Base-by-base conservation (phyloP, 2,888 invertebrate genomes). In the Cryptus viduatorius region DNA sequence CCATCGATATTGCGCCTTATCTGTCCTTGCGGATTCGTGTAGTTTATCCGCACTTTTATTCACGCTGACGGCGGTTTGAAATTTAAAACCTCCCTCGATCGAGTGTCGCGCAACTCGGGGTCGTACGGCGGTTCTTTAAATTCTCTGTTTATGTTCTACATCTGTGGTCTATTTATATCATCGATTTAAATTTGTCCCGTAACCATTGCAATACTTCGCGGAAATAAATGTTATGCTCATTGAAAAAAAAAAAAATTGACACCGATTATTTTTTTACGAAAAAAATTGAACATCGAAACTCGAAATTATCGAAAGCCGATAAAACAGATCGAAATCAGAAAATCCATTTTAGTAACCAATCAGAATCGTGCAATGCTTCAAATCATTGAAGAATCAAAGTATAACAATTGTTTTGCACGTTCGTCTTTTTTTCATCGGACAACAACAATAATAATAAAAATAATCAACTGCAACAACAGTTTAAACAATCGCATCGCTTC, bases 41-140 rank as follows among this genome's bases (percentile, higher is more conserved):
- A 76, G 76, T 76, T 79, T 83, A 48, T 79, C 75, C 61, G 29
- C 12, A n/a, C 16, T 69, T 69, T 79, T 50, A 75, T 83, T 59
- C 44, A 8, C 71, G 46, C 19, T 65, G 71, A 56, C 24, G 8
- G 10, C 53, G 69, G 64, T 79, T 83, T 75, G 69, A 65, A 79
- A 79, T 79, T 44, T 64, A 48, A 65, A 61, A 79, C 53, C 53
- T 10, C 29, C 12, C 42, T 4, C 65, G 53, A 53, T 44, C 19
- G 12, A 31, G 14, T 69, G 12, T 69, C 50, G n/a, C 31, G 31
- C 42, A 19, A 37, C 65, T 65, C 65, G 37, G 50, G 64, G 64
- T 12, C 64, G 50, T 10, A 65, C 37, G 5, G 14, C 73, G 53
- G 16, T 68, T 56, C 24, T 50, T 53, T 59, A 56, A 72, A 64